A percentile compares a stretch with the other conserved stretches of the same genome.
Conservation (phyloP, 2,113 vertebrate genomes). For the Xenus cinereus region DNA sequence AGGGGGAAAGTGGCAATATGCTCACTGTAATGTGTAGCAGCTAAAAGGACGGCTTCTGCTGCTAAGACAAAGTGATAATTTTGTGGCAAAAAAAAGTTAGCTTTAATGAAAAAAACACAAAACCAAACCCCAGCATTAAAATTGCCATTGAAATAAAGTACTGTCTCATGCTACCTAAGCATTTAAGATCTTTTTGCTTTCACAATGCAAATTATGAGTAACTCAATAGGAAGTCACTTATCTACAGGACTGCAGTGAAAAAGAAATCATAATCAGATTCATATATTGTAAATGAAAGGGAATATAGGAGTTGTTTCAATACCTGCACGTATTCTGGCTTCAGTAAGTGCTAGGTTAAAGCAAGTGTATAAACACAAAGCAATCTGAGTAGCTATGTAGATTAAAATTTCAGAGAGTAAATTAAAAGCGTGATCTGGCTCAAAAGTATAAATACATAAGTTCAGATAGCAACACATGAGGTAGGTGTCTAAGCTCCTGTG, state of each 20-base stretch:
- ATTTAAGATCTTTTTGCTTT: background rate
- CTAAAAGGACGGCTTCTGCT: background rate
- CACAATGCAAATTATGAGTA: background rate
- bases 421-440: background rate
- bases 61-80: background rate
- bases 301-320: background rate
- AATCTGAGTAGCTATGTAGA: background rate
- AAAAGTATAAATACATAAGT: background rate
- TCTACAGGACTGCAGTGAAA: background rate
- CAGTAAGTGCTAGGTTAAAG: background rate
- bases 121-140: fast-evolving
- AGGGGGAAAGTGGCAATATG: fast-evolving
- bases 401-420: background rate
- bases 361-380: background rate
- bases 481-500: background rate
- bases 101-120: background rate
- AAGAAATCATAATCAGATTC: background rate
- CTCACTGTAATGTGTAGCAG: background rate
- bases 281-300: background rate
- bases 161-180: background rate
- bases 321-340: background rate
- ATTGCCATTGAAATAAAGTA: background rate
- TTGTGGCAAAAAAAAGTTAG: background rate
- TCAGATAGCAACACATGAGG: background rate
- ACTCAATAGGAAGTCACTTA: background rate